Evolutionary conservation across 2,797 vertebrate genomes (phyloP), one percentile per base, ranked within the genome.

Genomic region (Neostethus bicornis): DNA sequence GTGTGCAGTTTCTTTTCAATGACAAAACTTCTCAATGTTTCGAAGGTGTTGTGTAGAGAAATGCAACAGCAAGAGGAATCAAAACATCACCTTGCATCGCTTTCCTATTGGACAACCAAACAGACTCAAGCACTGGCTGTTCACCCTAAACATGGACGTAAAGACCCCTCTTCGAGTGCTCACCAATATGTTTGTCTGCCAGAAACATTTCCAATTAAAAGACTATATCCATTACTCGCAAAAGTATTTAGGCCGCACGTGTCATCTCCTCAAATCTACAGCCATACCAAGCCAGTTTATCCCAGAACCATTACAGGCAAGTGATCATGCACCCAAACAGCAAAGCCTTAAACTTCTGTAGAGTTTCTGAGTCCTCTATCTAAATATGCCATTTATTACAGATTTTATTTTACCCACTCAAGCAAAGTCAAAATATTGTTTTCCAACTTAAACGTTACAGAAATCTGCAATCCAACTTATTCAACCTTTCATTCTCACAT

Each of bases 71-170:
- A 12, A 7, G 0, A 77, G 66, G 16, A 43, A 53, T 0, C 38
- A 43, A 4, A 31, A 50, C 29, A 9, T 73, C 11, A 21, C 23
- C 16, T 68, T 77, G 9, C 73, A 84, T 1, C 73, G 70, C 4
- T 72, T 84, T 13, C 81, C 78, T 0, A 12, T 77, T 13, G 25
- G 25, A 0, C 7, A 73, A 53, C 26, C 49, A 1, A 29, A 47
- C 19, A 52, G 66, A 3, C 31, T 70, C 47, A 44, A 46, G 19
- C 70, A 38, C 10, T 81, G 76, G 78, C 68, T 81, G 26, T 42
- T 20, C 0, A 45, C 48, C 0, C 66, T 84, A 16, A 8, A 29
- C 65, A 60, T 81, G 53, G 73, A 73, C 10, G 17, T 26, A 4
- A 47, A 64, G 51, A 79, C 63, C 5, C 70, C 78, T 9, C 21